A percentile compares a stretch with the other conserved stretches of the same genome.
phyloP scores from a whole-genome alignment of 2,888 invertebrate species.

The Habrosyne pyritoides region DNA sequence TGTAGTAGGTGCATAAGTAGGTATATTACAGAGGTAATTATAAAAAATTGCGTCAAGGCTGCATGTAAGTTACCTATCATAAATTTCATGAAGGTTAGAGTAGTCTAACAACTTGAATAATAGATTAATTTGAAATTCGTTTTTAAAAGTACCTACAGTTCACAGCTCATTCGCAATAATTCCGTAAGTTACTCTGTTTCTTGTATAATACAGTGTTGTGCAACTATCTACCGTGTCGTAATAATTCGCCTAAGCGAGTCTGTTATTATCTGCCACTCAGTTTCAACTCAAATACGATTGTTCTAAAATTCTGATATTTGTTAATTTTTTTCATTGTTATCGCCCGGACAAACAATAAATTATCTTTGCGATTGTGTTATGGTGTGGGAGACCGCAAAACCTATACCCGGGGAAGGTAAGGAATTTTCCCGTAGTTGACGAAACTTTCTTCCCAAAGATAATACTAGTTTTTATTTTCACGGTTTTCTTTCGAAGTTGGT shows the following conservation, averaged over 20 bases:
- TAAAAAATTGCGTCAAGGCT: conserved; percentile 2
- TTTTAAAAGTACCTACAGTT: neutral
- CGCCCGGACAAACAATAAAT: no score
- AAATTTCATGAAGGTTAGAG: neutral
- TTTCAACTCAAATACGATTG: conserved; percentile 3
- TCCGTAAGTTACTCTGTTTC: conserved; percentile 8
- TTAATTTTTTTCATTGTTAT: no score
- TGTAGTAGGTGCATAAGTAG: conserved; percentile 1
- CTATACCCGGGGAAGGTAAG: no score
- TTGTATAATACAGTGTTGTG: conserved; percentile 6
- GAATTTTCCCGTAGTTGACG: no score
- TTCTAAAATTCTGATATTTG: neutral
- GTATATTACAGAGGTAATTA: neutral
- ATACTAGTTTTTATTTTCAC: no score
- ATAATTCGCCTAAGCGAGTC: conserved; percentile 6
- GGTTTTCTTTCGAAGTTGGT: no score
- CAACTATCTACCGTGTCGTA: conserved; percentile 10
- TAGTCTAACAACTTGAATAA: neutral
- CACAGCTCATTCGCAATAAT: conserved; percentile 7
- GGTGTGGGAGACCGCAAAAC: no score
- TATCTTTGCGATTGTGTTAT: no score
- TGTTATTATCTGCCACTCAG: conserved; percentile 1
- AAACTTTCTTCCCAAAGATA: no score
- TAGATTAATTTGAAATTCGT: neutral
- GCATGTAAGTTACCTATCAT: neutral